phyloP scores from a whole-genome alignment of 2,113 vertebrate genomes.

The Indicator indicator region DNA sequence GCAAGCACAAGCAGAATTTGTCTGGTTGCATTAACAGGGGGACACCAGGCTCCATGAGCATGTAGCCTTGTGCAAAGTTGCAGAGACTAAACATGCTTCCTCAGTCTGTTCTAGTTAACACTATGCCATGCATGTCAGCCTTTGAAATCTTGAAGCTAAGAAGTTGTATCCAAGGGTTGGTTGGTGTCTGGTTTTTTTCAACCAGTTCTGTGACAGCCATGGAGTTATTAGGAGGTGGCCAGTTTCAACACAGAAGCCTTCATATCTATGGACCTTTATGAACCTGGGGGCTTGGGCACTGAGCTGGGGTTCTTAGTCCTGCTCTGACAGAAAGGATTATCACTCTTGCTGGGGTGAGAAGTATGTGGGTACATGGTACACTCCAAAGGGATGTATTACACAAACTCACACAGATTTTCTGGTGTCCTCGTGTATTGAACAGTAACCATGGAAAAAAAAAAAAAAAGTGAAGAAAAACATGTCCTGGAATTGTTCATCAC shows the following conservation, averaged over 20 bases:
- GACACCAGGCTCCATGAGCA: background rate
- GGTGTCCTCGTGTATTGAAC: background rate
- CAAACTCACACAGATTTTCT: background rate
- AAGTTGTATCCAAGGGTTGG: background rate
- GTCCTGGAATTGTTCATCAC: background rate
- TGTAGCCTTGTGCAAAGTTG: background rate
- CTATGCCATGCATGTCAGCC: background rate
- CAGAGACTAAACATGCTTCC: background rate
- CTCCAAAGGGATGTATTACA: background rate
- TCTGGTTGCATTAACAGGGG: background rate
- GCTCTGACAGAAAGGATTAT: background rate
- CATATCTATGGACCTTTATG: background rate
- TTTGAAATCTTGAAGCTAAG: background rate
- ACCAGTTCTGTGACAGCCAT: background rate
- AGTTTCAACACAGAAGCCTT: background rate
- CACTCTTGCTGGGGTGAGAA: background rate
- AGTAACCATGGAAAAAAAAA: background rate
- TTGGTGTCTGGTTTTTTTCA: background rate
- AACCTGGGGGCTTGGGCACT: background rate
- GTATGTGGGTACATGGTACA: background rate
- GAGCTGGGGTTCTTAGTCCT: background rate
- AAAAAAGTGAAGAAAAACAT: background rate
- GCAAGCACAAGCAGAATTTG: background rate
- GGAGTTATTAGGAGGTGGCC: background rate
- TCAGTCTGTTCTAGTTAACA: background rate